Evolutionary conservation across 2,113 vertebrate genomes (phyloP), one percentile per base, ranked within the genome.

Genomic region (Takifugu bimaculatus): DNA sequence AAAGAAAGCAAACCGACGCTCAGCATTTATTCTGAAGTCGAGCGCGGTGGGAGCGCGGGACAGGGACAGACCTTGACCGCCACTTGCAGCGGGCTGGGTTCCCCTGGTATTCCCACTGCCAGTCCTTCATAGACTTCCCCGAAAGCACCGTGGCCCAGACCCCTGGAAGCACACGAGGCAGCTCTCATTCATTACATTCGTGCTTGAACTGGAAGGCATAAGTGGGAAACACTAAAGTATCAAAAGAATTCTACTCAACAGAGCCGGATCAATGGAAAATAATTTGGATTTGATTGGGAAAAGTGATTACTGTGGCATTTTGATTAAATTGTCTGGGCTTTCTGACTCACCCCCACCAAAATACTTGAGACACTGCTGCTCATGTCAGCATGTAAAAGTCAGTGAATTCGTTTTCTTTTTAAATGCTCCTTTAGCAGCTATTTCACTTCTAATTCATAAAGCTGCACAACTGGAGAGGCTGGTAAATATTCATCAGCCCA

Each of bases 101-200:
- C 97, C 0, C 88, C 94, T 63, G 95, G 93, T 69, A 93, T 93
- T 50, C 93, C 93, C 62, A 94, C 88, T 25, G 97, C 96, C 80
- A 97, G 92, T 28, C 97, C 97, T 91, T 99, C 97, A 65, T 99
- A 99, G 50, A 99, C 97, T 77, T 99, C 97, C 72, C 97, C 97
- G 65, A 99, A 99, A 0, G 97, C 97, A 20, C 97, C 97, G 5
- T 99, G 96, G 65, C 97, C 97, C 74, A 99, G 90, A 76, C 95
- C 96, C 90, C 97, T 99, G 86, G 48, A 79, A 29, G 26, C 28
- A 77, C 52, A 68, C n/a, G 59, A 29, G 59, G 66, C 35, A 68
- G 54, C 44, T 43, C 50, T 62, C 50, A 64, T 63, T 68, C 39
- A 64, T 15, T 7, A 14, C 48, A 54, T 69, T 47, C 3, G 53